phyloP scores from a whole-genome alignment of 2,113 vertebrate genomes.

The Polypterus senegalus region DNA sequence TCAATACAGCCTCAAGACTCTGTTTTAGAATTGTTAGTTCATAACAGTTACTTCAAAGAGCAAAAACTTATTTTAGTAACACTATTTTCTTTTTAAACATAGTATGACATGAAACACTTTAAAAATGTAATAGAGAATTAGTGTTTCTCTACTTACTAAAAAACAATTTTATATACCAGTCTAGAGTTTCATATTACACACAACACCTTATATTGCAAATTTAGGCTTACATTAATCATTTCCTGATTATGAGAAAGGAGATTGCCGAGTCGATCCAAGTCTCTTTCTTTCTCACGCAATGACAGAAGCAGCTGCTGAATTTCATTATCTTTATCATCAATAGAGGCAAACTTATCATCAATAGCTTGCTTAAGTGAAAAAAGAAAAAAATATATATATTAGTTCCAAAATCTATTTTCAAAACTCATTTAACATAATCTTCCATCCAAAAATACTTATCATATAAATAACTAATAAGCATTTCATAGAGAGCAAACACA shows the following conservation, averaged over 20 bases:
- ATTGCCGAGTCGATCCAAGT: conserved; percentile 51
- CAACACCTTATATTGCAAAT: neutral
- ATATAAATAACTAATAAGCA: too few species aligned
- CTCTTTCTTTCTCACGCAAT: conserved; percentile 54
- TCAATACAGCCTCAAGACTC: conserved; percentile 59
- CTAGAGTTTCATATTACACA: neutral
- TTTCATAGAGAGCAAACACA: too few species aligned
- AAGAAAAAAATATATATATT: neutral
- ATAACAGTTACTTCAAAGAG: neutral
- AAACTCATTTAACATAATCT: too few species aligned
- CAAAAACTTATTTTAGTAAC: conserved; percentile 8
- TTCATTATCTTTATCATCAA: conserved; percentile 62
- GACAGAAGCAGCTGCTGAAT: conserved; percentile 51
- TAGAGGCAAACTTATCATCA: conserved; percentile 51
- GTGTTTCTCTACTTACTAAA: too few species aligned
- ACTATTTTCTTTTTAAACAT: too few species aligned
- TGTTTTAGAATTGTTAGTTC: conserved; percentile 19
- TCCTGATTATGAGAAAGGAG: conserved; percentile 51
- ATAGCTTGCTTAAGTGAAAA: conserved; percentile 38
- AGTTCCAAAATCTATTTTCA: neutral
- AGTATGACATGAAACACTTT: too few species aligned
- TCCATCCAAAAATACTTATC: too few species aligned
- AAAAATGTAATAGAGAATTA: too few species aligned
- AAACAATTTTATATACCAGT: too few species aligned
- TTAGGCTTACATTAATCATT: conserved; percentile 45